Base-by-base conservation (phyloP, 2,888 invertebrate genomes). In the Anarsia innoxiella region DNA sequence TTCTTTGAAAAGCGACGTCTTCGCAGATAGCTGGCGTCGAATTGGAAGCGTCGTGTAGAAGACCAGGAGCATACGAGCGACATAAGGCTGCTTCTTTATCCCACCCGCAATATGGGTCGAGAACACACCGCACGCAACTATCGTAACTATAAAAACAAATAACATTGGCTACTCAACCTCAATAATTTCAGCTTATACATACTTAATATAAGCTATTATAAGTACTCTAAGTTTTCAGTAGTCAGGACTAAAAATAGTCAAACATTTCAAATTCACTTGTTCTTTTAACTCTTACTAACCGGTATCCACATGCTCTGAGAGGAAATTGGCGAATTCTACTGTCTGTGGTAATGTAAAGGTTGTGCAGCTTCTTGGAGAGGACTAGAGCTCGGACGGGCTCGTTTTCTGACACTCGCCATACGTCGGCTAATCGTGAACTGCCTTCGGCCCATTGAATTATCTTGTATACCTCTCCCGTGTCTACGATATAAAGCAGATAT, bases 81-180 rank as follows among this genome's bases (percentile, higher is more conserved):
- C 89, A 89, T 8, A 80, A 75, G 1, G 83, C 86, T 1, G 84
- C 78, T 54, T 88, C 87, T 51, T 88, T 88, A 56, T 90, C 90
- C 90, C 90, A 90, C n/a, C 90, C 90, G 54, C 90, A 90, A 58
- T 90, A 89, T 0, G 90, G 90, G 56, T 90, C 90, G 39, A 88
- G 69, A 9, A 89, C 87, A 61, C 90, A 90, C 2, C 88, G 84
- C 3, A 88, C 73, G 63, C 90, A 90, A 48, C 87, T 88, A 60
- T 88, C 87, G 58, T 89, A 89, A 29, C 88, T 86, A 19, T 5
- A 19, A n/a, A n/a, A n/a, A n/a, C n/a, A n/a, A n/a, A n/a, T n/a
- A n/a, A n/a, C n/a, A n/a, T n/a, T n/a, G n/a, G n/a, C n/a, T n/a
- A n/a, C n/a, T n/a, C n/a, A n/a, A n/a, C n/a, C n/a, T n/a, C n/a